These are phyloP conservation scores for Saccopteryx leptura DNA, from an alignment of 2,113 vertebrate species.

Conservation along the genomic window DNA sequence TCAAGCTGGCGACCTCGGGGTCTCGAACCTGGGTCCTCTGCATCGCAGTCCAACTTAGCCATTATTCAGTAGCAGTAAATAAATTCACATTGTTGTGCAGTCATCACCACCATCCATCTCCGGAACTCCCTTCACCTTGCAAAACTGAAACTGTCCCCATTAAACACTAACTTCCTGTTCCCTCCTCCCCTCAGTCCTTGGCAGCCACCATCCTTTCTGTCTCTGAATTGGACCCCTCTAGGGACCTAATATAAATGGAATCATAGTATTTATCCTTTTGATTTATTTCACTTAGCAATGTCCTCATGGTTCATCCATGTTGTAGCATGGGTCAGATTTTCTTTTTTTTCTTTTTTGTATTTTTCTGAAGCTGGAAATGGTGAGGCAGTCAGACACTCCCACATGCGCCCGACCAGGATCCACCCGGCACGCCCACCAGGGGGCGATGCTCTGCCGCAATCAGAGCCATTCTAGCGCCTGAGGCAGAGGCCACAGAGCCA, in stretches of 20 bases:
- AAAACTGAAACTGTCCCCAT: neutral
- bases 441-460: too few relatives aligned
- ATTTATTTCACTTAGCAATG: neutral
- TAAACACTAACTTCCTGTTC: neutral
- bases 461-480: too few relatives aligned
- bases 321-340: neutral
- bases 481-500: too few relatives aligned
- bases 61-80: neutral
- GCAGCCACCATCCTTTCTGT: neutral
- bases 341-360: neutral
- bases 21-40: too few relatives aligned
- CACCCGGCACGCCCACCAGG: too few relatives aligned
- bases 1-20: too few relatives aligned
- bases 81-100: too few relatives aligned
- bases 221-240: neutral
- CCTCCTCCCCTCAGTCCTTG: too few relatives aligned
- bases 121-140: neutral
- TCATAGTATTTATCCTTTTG: neutral
- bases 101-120: rapidly evolving
- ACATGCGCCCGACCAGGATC: too few relatives aligned
- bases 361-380: too few relatives aligned
- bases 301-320: neutral
- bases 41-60: neutral
- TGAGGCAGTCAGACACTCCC: too few relatives aligned
- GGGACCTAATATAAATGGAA: neutral